These are phyloP conservation scores for Gambelia wislizenii DNA, from an alignment of 2,797 vertebrate genomes.

Conservation along the genomic window DNA sequence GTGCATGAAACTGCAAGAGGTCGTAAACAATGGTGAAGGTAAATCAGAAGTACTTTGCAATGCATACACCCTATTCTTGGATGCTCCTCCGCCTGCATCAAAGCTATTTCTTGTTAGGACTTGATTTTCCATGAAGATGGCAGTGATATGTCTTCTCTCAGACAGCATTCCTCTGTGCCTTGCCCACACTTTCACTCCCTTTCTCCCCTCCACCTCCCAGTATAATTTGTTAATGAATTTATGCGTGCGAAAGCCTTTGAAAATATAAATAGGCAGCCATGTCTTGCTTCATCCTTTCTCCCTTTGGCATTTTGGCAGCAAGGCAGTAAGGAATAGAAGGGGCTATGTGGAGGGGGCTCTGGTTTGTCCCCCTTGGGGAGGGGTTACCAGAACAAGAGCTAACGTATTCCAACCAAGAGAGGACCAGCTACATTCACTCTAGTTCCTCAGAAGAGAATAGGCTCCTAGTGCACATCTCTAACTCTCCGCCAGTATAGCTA, in stretches of 20 bases:
- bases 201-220: conserved; percentile 4
- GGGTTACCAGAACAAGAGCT: neutral
- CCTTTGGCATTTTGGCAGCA: conserved; percentile 52
- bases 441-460: neutral
- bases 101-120: conserved; percentile 49
- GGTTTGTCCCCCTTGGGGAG: neutral
- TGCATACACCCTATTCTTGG: conserved; percentile 13
- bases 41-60: neutral
- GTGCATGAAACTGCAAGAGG: neutral
- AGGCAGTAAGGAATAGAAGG: neutral
- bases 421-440: neutral
- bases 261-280: neutral
- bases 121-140: conserved; percentile 40
- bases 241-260: conserved; percentile 33
- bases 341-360: too few relatives aligned
- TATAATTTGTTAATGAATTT: conserved; percentile 29
- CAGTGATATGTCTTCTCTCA: conserved; percentile 9
- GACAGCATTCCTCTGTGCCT: conserved; percentile 53
- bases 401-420: neutral
- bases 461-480: neutral
- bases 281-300: neutral
- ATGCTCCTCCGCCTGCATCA: neutral
- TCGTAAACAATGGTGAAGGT: conserved; percentile 10
- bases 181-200: neutral
- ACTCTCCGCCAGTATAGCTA: neutral